Evolutionary conservation across 1,140 invertebrate species (phyloP).

Genomic region (Anadara kagoshimensis): DNA sequence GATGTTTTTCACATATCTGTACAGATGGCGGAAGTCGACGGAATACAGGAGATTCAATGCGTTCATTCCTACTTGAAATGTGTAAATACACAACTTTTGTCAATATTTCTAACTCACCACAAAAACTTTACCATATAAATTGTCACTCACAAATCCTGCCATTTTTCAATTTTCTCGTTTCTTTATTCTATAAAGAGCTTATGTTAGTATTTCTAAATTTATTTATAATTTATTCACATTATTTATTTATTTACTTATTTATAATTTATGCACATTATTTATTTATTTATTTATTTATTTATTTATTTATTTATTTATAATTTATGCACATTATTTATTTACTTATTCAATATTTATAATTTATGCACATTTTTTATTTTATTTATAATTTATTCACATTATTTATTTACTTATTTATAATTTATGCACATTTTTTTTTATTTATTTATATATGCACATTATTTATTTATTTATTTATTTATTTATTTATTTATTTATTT

Average conservation of each 20-base stretch:
- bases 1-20: constrained; percentile 30
- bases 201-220: background rate
- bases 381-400: no score
- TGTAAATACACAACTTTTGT: constrained; percentile 30
- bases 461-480: background rate
- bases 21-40: constrained; percentile 6
- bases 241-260: no score
- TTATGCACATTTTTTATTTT: background rate
- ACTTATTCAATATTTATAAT: background rate
- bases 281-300: no score
- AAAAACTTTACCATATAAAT: no score
- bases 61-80: constrained; percentile 35
- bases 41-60: constrained; percentile 22
- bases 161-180: background rate
- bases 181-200: constrained; percentile 4
- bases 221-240: background rate
- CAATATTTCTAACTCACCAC: constrained; percentile 12
- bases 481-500: background rate
- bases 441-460: background rate
- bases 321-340: background rate
- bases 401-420: background rate
- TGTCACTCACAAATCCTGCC: no score
- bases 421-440: background rate
- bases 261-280: no score
- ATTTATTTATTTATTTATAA: no score